Conservation (phyloP, 2,797 vertebrate genomes). For the Kryptolebias ocellatus region DNA sequence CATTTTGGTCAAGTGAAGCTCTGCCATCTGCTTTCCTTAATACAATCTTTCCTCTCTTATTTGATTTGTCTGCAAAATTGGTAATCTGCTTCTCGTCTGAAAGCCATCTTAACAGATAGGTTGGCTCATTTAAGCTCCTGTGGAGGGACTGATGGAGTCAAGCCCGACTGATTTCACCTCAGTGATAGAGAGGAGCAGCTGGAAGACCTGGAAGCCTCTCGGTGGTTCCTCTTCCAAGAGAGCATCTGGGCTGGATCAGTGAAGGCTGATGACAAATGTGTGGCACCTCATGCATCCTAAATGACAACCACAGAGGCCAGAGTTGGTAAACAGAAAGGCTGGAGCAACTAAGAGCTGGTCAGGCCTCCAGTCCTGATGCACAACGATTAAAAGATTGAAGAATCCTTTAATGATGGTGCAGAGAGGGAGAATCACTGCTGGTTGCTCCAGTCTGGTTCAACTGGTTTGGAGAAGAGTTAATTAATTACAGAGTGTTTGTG, state of each 20-base stretch:
- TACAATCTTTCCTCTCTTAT: constrained; percentile 17
- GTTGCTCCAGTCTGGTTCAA: no score
- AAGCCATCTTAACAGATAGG: constrained; percentile 16
- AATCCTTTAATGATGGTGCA: no score
- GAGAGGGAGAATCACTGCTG: no score
- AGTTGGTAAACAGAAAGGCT: not conserved
- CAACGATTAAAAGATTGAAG: no score
- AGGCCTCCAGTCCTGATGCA: not conserved
- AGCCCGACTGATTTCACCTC: not conserved
- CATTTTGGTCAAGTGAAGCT: constrained; percentile 12
- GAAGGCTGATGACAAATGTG: not conserved
- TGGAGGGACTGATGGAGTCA: constrained; percentile 14
- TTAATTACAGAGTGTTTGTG: no score
- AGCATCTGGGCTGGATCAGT: not conserved
- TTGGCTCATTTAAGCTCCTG: constrained; percentile 39
- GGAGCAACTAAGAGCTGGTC: not conserved
- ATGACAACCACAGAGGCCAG: not conserved
- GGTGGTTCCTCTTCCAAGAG: not conserved
- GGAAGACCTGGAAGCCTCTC: not conserved
- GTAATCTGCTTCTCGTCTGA: constrained; percentile 36
- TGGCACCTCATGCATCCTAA: not conserved
- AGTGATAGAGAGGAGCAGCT: not conserved
- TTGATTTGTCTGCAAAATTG: constrained; percentile 39
- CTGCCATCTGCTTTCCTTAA: constrained; percentile 30
- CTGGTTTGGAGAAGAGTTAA: no score